Conservation (phyloP, 2,113 vertebrate genomes). For the Ellobius talpinus region DNA sequence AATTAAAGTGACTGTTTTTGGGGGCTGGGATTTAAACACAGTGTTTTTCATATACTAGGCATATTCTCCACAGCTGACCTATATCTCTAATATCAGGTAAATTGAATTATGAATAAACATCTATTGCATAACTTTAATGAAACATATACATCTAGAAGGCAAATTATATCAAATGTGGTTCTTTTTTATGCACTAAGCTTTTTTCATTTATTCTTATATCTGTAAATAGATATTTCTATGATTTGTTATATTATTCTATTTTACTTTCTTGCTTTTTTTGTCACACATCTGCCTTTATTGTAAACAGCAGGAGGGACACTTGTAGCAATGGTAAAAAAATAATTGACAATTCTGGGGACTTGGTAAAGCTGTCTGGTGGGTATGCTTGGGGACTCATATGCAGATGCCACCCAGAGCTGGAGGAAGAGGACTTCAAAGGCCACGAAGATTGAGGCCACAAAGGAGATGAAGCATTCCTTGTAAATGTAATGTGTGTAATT, state of each 20-base stretch:
- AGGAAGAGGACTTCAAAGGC: too few relatives aligned
- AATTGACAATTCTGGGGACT: too few relatives aligned
- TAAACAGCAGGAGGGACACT: too few relatives aligned
- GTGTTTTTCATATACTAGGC: neutral
- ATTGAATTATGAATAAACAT: neutral
- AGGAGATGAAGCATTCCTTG: too few relatives aligned
- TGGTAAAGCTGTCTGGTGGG: too few relatives aligned
- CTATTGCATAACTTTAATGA: neutral
- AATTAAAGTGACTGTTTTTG: neutral
- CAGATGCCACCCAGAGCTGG: too few relatives aligned
- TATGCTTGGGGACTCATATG: too few relatives aligned
- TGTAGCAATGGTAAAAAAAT: too few relatives aligned
- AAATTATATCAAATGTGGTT: neutral
- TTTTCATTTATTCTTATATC: neutral
- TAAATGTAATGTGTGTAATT: too few relatives aligned
- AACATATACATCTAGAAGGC: neutral
- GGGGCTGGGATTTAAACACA: neutral
- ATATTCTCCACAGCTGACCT: neutral
- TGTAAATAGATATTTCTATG: neutral
- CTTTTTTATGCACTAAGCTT: neutral
- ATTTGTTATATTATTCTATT: neutral
- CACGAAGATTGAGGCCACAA: too few relatives aligned
- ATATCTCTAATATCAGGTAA: neutral
- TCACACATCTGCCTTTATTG: too few relatives aligned
- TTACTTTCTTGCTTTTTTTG: neutral